Base-by-base conservation (phyloP, 2,888 invertebrate genomes). In the Polydrusus cervinus region DNA sequence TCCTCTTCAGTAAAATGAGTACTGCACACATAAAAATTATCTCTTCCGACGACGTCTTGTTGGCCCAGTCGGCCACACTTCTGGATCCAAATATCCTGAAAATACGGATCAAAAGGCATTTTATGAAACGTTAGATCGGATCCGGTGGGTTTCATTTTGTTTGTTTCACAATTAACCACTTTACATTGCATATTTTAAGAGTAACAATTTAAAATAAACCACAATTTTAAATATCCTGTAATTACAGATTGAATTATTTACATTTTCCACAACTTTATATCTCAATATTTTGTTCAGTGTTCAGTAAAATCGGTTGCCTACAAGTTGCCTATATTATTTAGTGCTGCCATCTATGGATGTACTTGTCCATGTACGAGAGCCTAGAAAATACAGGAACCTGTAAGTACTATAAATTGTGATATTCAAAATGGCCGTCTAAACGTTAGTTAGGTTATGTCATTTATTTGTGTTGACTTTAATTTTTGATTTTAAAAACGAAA, bases 1-100 rank as follows among this genome's bases (percentile, higher is more conserved):
- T 74, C 74, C 18, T 51, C 18, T 47, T 69, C 47, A 0, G 38
- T 34, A 43, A 74, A 74, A 69, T 74, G 74, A 34, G 20, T 8
- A 16, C 57, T 55, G 40, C 74, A 74, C 13, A 74, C 64, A 40
- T 30, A 68, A 69, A 74, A 74, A 40, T 57, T 68, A 9, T 69
- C 68, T 8, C 45, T 47, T n/a, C 25, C 14, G 1, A 16, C 34
- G 10, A 34, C 10, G 18, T 40, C 13, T 45, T 74, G 51, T 34
- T 30, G 62, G 11, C 69, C 13, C 40, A 69, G 51, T 34, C 34
- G 62, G 11, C 69, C 68, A 14, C 62, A 69, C 30, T 68, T 69
- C 55, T 55, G 34, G 6, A 49, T 10, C 74, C 74, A 74, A 25
- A 55, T 57, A 18, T 64, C 16, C 34, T 49, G 69, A 64, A 45